phyloP scores from a whole-genome alignment of 2,113 vertebrate species.

The Rhabdomys dilectus region DNA sequence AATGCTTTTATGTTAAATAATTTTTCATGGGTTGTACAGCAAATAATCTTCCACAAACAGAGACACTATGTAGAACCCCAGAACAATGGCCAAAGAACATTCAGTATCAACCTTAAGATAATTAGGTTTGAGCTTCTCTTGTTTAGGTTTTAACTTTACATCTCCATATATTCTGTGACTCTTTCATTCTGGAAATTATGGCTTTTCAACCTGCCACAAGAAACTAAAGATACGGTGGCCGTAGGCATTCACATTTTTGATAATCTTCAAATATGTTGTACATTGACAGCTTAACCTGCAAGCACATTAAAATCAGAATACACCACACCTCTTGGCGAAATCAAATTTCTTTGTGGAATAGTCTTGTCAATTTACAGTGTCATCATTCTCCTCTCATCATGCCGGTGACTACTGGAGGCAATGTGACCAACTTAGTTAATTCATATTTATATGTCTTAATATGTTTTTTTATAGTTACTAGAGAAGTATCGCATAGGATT shows the following conservation, averaged over 20 bases:
- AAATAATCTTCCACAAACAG: neutral
- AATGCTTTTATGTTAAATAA: neutral
- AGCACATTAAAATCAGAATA: neutral
- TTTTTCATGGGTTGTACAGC: neutral
- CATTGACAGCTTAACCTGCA: neutral
- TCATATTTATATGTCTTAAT: constrained; percentile 20
- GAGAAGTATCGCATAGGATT: neutral
- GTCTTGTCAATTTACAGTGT: neutral
- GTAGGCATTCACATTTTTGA: neutral
- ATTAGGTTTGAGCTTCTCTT: neutral
- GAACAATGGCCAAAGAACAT: neutral
- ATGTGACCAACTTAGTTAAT: neutral
- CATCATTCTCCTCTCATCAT: neutral
- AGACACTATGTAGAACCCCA: neutral
- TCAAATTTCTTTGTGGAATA: constrained; percentile 23
- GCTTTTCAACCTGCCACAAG: neutral
- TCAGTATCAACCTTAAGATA: neutral
- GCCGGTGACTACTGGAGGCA: neutral
- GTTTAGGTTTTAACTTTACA: fast-evolving
- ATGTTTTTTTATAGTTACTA: constrained; percentile 1
- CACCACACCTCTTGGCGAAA: too few relatives aligned
- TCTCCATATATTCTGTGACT: neutral
- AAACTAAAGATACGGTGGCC: neutral
- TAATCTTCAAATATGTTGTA: neutral
- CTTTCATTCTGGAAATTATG: neutral